These are phyloP conservation scores for Penaeus chinensis DNA, from an alignment of 1,140 invertebrate genomes.

Conservation along the genomic window DNA sequence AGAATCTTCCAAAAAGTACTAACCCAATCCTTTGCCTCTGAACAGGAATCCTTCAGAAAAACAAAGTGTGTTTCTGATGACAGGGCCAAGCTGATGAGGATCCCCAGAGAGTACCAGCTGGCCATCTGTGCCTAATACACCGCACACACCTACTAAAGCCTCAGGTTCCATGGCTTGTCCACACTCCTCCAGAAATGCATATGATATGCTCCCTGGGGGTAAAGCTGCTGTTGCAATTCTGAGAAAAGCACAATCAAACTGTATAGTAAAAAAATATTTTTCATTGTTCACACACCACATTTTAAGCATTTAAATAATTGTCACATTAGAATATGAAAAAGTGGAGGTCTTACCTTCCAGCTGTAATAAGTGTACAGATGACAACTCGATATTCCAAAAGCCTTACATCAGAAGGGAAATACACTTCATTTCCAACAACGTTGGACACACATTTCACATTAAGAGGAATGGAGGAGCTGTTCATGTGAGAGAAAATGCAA, in stretches of 20 bases:
- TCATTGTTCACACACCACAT: no score
- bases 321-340: no score
- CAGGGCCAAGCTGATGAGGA: slow-evolving; percentile 89
- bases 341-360: no score
- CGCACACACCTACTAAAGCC: slow-evolving; percentile 76
- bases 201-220: slow-evolving; percentile 82
- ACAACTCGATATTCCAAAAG: no score
- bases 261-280: no score
- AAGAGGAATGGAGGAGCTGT: no score
- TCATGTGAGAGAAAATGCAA: no score
- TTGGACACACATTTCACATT: no score
- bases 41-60: slow-evolving; percentile 27
- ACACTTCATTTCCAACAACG: no score
- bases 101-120: slow-evolving; percentile 90
- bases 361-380: no score
- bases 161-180: slow-evolving; percentile 92
- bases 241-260: neutral
- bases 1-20: neutral
- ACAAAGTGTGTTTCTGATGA: slow-evolving; percentile 75
- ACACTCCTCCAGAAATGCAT: slow-evolving; percentile 90
- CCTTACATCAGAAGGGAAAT: no score
- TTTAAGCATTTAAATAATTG: no score
- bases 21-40: slow-evolving; percentile 30
- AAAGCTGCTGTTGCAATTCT: slow-evolving; percentile 67
- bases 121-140: slow-evolving; percentile 70